These are phyloP conservation scores for Drosophila silvestris DNA, from an alignment of 2,888 invertebrate genomes.

Conservation along the genomic window DNA sequence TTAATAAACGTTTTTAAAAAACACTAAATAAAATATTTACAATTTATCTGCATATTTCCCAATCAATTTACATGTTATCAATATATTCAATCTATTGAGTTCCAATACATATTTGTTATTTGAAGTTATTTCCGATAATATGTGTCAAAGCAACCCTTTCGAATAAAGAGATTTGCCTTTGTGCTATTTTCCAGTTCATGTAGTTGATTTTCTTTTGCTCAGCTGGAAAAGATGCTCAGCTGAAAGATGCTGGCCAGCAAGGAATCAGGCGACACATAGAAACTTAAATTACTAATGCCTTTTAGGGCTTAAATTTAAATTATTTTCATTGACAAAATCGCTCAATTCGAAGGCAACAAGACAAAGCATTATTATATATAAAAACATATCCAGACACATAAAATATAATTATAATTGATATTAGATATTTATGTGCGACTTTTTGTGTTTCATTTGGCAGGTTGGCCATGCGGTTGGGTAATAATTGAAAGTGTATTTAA, in stretches of 20 bases:
- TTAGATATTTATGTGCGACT: slow-evolving; percentile 14
- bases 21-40: neutral
- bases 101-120: neutral
- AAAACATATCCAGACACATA: slow-evolving; percentile 28
- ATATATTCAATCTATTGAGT: neutral
- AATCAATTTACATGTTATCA: neutral
- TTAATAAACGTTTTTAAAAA: neutral
- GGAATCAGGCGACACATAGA: slow-evolving; percentile 18
- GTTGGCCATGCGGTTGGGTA: slow-evolving; percentile 32
- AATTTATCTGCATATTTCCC: neutral
- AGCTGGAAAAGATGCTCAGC: slow-evolving; percentile 11
- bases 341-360: neutral
- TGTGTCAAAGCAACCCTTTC: neutral
- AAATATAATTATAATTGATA: slow-evolving; percentile 54
- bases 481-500: slow-evolving; percentile 79
- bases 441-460: slow-evolving; percentile 21
- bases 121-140: neutral
- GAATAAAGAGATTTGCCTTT: slow-evolving; percentile 8
- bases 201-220: neutral
- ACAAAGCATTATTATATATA: neutral
- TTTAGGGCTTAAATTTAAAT: slow-evolving; percentile 23
- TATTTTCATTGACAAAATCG: slow-evolving; percentile 1
- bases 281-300: slow-evolving; percentile 50
- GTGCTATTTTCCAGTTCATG: neutral
- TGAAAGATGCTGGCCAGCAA: slow-evolving; percentile 36